Conservation (phyloP, 2,113 vertebrate species). For the Vimba vimba region DNA sequence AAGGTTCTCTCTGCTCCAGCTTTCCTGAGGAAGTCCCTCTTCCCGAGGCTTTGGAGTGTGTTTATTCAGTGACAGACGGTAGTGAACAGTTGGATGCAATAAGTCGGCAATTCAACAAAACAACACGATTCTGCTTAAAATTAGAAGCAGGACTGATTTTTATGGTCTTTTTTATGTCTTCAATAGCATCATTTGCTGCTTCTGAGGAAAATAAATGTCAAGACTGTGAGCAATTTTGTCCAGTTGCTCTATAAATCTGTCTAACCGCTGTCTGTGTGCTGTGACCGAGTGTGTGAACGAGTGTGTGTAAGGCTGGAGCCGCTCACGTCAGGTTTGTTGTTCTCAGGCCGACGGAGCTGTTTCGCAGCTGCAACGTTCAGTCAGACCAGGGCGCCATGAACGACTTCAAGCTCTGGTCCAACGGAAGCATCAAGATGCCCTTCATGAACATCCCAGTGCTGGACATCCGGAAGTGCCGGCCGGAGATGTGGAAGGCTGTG, state of each 20-base stretch:
- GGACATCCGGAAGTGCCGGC: constrained; percentile 93
- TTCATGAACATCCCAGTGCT: constrained; percentile 97
- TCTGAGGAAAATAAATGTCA: background rate
- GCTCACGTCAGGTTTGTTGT: constrained; percentile 10
- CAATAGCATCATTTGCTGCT: background rate
- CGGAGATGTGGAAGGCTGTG: constrained; percentile 97
- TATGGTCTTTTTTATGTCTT: background rate
- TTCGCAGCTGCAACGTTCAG: constrained; percentile 95
- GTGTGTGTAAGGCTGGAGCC: too few relatives aligned
- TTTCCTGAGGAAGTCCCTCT: constrained; percentile 45
- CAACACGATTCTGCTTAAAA: constrained; percentile 8
- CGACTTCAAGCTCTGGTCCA: constrained; percentile 98
- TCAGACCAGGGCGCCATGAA: constrained; percentile 98
- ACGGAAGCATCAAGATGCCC: constrained; percentile 97
- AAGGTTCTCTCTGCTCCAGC: background rate
- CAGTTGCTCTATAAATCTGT: too few relatives aligned
- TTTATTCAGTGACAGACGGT: too few relatives aligned
- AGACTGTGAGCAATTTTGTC: background rate
- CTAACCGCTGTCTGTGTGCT: background rate
- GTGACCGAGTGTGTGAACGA: background rate
- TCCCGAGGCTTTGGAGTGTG: background rate
- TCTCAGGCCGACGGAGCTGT: constrained; percentile 93
- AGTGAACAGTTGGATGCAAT: constrained; percentile 36
- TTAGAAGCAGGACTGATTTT: background rate
- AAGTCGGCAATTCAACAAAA: background rate